A percentile compares a stretch with the other conserved stretches of the same genome.
Evolutionary conservation across 2,113 vertebrate species (phyloP).

Genomic region (Cairina moschata): DNA sequence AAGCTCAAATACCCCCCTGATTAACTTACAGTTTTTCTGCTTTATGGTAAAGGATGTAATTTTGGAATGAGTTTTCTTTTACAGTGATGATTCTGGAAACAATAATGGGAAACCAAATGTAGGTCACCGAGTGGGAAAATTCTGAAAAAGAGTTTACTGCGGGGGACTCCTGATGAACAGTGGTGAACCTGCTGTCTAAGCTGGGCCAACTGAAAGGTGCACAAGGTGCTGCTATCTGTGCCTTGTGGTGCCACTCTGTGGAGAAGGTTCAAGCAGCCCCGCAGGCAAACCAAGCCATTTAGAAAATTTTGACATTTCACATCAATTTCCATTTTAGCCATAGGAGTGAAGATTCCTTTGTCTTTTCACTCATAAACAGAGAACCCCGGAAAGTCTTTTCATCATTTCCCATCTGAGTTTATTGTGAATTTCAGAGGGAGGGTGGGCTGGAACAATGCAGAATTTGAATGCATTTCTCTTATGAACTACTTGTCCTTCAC

Average conservation of each 20-base stretch:
- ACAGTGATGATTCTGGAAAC: not conserved
- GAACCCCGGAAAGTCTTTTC: not conserved
- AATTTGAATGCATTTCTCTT: not conserved
- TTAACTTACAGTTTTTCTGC: not conserved
- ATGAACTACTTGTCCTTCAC: not conserved
- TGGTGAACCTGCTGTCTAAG: not conserved
- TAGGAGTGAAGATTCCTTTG: not conserved
- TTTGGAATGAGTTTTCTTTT: not conserved
- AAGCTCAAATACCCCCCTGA: not conserved
- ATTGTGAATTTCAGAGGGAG: not conserved
- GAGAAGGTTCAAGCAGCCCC: not conserved
- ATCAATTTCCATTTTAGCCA: not conserved
- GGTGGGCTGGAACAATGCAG: not conserved
- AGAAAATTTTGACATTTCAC: not conserved
- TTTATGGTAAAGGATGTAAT: not conserved
- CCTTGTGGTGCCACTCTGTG: fast-evolving
- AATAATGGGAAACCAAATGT: fast-evolving
- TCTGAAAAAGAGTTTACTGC: not conserved
- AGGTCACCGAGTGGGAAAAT: not conserved
- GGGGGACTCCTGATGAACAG: not conserved
- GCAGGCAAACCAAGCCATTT: not conserved
- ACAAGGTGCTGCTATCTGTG: not conserved
- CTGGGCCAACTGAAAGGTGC: fast-evolving
- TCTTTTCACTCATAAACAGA: not conserved
- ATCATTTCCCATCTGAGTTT: not conserved